Conservation (phyloP, 2,113 vertebrate genomes). For the Arvicanthis niloticus region DNA sequence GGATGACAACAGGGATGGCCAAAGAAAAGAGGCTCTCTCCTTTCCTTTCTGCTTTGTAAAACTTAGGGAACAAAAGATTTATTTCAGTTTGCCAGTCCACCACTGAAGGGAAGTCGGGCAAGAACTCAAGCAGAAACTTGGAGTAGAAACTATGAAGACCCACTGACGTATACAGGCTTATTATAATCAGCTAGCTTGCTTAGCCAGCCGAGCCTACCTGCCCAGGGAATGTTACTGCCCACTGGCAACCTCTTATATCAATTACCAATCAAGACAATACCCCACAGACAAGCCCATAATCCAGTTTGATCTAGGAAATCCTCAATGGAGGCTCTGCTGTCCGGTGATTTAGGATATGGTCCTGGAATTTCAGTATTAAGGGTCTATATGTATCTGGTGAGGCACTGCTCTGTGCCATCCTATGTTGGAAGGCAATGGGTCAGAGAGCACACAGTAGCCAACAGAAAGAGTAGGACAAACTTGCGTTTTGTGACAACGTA, state of each 20-base stretch:
- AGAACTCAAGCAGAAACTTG: neutral
- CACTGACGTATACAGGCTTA: too few species aligned
- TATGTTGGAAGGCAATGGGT: neutral
- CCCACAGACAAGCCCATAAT: neutral
- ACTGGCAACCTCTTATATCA: too few species aligned
- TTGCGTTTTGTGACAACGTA: neutral
- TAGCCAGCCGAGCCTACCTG: neutral
- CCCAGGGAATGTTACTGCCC: too few species aligned
- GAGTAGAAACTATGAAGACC: neutral
- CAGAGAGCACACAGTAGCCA: neutral
- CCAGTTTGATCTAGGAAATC: neutral
- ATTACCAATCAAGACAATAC: neutral
- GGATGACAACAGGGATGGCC: neutral
- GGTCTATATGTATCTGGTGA: neutral
- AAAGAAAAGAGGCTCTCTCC: neutral
- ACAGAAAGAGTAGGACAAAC: neutral
- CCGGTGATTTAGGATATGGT: too few species aligned
- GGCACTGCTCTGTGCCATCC: neutral
- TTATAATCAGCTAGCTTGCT: neutral
- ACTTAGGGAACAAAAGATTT: too few species aligned
- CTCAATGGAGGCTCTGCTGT: too few species aligned
- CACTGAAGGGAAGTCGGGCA: neutral
- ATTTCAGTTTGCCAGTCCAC: neutral
- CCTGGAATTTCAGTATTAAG: neutral
- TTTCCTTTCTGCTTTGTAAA: neutral